Evolutionary conservation across 2,113 vertebrate genomes (phyloP).

Genomic region (Ciconia maguari): DNA sequence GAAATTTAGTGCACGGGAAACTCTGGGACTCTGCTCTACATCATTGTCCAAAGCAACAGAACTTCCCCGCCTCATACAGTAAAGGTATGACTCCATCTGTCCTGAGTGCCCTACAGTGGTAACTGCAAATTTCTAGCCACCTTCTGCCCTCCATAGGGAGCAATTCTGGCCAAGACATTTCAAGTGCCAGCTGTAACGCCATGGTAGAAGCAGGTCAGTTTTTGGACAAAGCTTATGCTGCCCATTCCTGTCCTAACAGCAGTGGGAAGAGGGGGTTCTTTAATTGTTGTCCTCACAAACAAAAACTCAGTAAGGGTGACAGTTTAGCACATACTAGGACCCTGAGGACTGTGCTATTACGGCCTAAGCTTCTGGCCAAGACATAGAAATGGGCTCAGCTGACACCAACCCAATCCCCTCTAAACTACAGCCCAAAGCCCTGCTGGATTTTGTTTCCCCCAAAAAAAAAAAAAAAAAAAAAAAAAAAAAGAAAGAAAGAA

Average conservation of each 20-base stretch:
- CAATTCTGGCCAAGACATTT: background rate
- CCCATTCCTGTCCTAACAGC: background rate
- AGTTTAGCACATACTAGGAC: background rate
- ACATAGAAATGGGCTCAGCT: background rate
- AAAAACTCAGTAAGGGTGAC: background rate
- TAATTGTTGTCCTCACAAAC: background rate
- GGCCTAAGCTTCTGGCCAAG: background rate
- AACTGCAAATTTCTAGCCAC: background rate
- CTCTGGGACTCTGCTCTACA: background rate
- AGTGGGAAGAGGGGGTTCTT: background rate
- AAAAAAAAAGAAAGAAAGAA: too few species aligned
- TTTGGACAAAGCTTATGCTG: background rate
- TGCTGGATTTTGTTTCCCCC: background rate
- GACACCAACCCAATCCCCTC: background rate
- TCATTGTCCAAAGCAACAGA: background rate
- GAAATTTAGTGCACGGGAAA: background rate
- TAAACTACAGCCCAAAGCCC: background rate
- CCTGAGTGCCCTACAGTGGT: background rate
- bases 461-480: background rate
- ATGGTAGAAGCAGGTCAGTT: background rate
- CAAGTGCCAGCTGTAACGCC: background rate
- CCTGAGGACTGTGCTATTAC: background rate
- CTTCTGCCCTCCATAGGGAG: background rate
- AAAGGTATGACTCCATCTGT: background rate
- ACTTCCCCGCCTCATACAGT: background rate